A percentile compares a stretch with the other conserved stretches of the same genome.
These are phyloP conservation scores for Elmis aenea DNA, from an alignment of 2,888 invertebrate species.

Conservation along the genomic window DNA sequence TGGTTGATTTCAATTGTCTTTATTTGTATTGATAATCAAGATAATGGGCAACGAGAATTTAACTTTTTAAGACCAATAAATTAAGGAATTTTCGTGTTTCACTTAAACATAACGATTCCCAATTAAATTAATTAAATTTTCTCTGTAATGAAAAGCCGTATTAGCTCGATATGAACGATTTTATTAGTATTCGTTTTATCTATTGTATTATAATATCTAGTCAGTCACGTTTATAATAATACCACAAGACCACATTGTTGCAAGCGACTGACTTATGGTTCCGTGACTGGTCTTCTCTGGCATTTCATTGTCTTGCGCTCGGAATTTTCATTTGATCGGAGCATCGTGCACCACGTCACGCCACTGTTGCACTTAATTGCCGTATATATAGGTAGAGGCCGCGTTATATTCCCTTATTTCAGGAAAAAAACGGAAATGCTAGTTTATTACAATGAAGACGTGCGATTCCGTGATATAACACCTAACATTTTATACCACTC, in stretches of 20 bases:
- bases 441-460: conserved; percentile 1
- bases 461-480: conserved; percentile 7
- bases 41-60: too few relatives aligned
- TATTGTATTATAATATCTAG: too few relatives aligned
- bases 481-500: conserved; percentile 6
- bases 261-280: conserved; percentile 3
- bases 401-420: conserved; percentile 6
- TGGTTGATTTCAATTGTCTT: too few relatives aligned
- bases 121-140: too few relatives aligned
- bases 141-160: too few relatives aligned
- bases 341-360: conserved; percentile 17
- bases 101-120: too few relatives aligned
- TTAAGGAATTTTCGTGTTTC: too few relatives aligned
- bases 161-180: too few relatives aligned
- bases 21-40: too few relatives aligned
- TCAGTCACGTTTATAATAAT: too few relatives aligned
- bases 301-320: conserved; percentile 18
- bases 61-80: too few relatives aligned
- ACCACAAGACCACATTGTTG: not conserved
- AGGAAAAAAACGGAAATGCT: conserved; percentile 6
- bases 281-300: conserved; percentile 15
- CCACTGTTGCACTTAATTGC: conserved; percentile 13
- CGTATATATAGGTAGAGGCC: conserved; percentile 8
- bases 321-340: conserved; percentile 18
- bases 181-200: too few relatives aligned